Percentiles rank a stretch among this genome's conserved stretches.
phyloP scores from a whole-genome alignment of 2,113 vertebrate species.

The Lethenteron reissneri region DNA sequence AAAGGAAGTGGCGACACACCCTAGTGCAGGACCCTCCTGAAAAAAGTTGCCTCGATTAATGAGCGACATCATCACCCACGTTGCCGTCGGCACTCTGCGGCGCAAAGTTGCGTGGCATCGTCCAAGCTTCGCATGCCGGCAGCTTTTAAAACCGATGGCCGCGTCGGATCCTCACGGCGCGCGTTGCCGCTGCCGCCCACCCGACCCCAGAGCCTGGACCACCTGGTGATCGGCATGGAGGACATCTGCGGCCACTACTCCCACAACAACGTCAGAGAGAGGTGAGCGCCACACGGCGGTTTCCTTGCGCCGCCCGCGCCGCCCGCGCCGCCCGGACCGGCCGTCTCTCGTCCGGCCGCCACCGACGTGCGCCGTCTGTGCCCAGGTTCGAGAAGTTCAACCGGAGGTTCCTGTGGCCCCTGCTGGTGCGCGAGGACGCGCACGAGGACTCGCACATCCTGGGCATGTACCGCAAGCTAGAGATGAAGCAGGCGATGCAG shows the following conservation, averaged over 20 bases:
- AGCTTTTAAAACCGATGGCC: no score
- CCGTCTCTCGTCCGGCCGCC: neutral
- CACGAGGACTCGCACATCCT: conserved; percentile 65
- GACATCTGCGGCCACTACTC: conserved; percentile 95
- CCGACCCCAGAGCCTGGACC: conserved; percentile 58
- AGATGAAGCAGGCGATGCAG: conserved; percentile 56
- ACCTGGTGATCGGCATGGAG: conserved; percentile 68
- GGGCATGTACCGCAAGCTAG: conserved; percentile 72
- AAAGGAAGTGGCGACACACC: no score
- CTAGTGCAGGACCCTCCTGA: no score
- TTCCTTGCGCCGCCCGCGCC: neutral
- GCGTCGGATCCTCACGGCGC: no score
- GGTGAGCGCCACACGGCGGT: conserved; percentile 30
- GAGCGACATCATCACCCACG: no score
- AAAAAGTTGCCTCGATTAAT: no score
- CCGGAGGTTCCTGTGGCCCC: conserved; percentile 47
- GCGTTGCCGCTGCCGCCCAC: neutral
- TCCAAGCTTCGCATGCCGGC: no score
- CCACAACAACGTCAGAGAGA: conserved; percentile 91
- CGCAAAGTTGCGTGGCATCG: no score
- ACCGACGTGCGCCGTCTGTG: conserved; percentile 6
- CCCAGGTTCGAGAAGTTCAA: conserved; percentile 78
- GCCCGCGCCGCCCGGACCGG: neutral
- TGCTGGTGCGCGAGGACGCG: conserved; percentile 41
- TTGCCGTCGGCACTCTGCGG: no score